Evolutionary conservation across 2,797 vertebrate species (phyloP).

Genomic region (Pitangus sulphuratus): DNA sequence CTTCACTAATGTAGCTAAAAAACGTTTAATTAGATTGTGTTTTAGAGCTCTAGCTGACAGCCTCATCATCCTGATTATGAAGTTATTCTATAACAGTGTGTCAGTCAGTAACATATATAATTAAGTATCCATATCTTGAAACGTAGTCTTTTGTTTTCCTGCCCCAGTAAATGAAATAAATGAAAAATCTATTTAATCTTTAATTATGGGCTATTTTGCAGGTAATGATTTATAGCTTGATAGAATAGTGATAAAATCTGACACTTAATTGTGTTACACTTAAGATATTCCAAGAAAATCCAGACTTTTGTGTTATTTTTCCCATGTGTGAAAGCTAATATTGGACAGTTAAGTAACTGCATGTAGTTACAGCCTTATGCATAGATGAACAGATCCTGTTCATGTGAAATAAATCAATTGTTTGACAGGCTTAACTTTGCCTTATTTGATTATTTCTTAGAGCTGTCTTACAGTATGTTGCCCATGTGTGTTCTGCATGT

Average conservation of each 20-base stretch:
- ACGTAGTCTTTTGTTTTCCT: slow-evolving; percentile 32
- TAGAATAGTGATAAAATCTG: slow-evolving; percentile 24
- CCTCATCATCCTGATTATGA: not conserved
- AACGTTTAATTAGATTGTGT: not conserved
- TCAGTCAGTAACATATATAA: not conserved
- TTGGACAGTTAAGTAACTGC: not conserved
- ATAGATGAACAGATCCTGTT: not conserved
- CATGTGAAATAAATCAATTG: not conserved
- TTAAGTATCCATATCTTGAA: slow-evolving; percentile 38
- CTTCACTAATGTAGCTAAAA: not conserved
- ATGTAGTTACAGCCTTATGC: not conserved
- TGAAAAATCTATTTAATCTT: slow-evolving; percentile 24
- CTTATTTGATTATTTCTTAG: not conserved
- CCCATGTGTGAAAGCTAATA: not conserved
- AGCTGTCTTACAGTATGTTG: not conserved
- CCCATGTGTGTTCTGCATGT: not conserved
- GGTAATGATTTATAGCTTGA: slow-evolving; percentile 39
- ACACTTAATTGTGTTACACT: not conserved
- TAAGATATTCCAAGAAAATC: not conserved
- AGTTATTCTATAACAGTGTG: not conserved
- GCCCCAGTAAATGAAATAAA: slow-evolving; percentile 4
- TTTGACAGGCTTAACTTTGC: not conserved
- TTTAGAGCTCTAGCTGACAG: not conserved
- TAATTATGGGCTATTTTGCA: slow-evolving; percentile 27
- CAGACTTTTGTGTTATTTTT: not conserved